These are phyloP conservation scores for Gorsachius goisagi DNA, from an alignment of 2,113 vertebrate genomes.

Conservation along the genomic window DNA sequence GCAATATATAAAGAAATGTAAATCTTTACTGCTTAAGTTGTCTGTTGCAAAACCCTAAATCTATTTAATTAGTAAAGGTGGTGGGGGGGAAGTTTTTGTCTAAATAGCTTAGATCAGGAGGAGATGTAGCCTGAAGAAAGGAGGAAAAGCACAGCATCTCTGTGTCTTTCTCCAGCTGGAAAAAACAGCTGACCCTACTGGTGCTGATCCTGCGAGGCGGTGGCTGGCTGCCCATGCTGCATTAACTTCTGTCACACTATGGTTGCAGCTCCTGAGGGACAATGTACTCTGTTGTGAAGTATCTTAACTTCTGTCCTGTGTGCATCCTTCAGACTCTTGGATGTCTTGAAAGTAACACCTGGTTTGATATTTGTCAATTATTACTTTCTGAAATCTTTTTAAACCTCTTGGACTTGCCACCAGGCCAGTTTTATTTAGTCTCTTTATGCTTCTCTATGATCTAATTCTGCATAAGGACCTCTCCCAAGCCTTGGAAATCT, in stretches of 20 bases:
- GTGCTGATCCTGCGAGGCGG: not conserved
- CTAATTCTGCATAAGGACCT: not conserved
- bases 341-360: not conserved
- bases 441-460: not conserved
- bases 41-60: not conserved
- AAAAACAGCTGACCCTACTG: not conserved
- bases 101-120: not conserved
- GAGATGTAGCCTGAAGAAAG: not conserved
- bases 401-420: not conserved
- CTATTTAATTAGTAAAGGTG: not conserved
- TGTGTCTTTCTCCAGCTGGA: not conserved
- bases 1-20: not conserved
- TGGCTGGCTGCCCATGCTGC: not conserved
- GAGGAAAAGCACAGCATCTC: not conserved
- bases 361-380: not conserved
- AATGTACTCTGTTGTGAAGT: not conserved
- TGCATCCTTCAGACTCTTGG: not conserved
- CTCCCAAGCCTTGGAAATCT: not conserved
- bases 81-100: not conserved
- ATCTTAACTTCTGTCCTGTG: not conserved
- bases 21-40: not conserved
- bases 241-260: too few species aligned
- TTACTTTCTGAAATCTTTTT: not conserved
- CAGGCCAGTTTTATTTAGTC: not conserved
- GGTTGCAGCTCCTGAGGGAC: not conserved